A percentile compares a stretch with the other conserved stretches of the same genome.
Conservation (phyloP, 2,797 vertebrate species). For the Tinamus major region DNA sequence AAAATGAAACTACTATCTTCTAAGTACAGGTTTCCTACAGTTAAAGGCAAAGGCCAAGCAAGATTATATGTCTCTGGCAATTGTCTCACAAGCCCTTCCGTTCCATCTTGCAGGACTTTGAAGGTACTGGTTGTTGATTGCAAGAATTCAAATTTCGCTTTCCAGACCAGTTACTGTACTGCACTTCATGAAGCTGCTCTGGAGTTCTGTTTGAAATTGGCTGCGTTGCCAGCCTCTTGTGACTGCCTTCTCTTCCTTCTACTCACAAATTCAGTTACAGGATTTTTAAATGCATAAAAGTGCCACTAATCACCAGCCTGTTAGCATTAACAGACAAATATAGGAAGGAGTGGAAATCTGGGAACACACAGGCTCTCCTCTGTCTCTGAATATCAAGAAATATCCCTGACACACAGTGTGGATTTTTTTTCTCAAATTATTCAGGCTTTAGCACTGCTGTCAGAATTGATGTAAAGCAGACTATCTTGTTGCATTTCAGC, state of each 20-base stretch:
- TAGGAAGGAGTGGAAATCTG: background rate
- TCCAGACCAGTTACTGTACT: background rate
- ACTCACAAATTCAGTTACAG: background rate
- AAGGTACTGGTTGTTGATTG: background rate
- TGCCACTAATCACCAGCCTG: background rate
- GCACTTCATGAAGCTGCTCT: background rate
- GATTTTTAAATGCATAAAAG: background rate
- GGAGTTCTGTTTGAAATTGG: background rate
- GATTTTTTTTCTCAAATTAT: conserved; percentile 22
- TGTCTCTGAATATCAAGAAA: conserved; percentile 7
- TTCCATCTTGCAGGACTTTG: background rate
- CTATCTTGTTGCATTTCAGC: conserved; percentile 3
- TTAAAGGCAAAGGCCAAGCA: conserved; percentile 2
- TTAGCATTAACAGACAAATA: background rate
- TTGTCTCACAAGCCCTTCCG: background rate
- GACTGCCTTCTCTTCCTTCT: background rate
- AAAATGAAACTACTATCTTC: background rate
- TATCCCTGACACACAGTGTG: background rate
- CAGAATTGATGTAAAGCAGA: conserved; percentile 14
- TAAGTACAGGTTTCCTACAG: background rate
- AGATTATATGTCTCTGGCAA: background rate
- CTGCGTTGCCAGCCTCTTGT: accelerated
- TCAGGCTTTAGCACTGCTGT: conserved; percentile 24
- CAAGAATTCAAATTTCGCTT: background rate
- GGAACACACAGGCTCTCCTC: background rate